phyloP scores from a whole-genome alignment of 2,797 vertebrate species.

The Mus spretus region DNA sequence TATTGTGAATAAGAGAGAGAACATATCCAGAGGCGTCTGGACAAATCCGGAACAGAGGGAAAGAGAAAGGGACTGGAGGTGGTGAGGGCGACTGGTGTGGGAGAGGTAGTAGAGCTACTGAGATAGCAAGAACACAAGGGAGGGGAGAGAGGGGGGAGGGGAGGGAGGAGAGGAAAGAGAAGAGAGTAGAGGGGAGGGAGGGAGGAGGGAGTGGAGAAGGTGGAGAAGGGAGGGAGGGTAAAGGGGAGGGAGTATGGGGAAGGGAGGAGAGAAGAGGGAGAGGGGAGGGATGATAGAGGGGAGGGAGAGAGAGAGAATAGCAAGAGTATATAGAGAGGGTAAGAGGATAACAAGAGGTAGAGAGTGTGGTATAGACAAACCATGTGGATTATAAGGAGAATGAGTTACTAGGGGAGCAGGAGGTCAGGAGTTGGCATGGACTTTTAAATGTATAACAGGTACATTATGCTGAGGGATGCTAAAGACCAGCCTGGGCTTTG shows the following conservation, averaged over 20 bases:
- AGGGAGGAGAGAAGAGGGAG: too few relatives aligned
- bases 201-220: too few relatives aligned
- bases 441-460: neutral
- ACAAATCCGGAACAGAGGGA: neutral
- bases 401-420: neutral
- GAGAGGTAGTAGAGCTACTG: too few relatives aligned
- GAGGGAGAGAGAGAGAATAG: too few relatives aligned
- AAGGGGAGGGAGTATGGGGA: too few relatives aligned
- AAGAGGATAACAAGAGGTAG: neutral
- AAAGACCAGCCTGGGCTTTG: neutral
- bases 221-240: too few relatives aligned
- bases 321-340: neutral
- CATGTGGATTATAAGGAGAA: neutral
- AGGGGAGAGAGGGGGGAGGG: too few relatives aligned
- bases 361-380: neutral
- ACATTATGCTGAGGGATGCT: neutral
- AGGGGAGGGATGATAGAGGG: accelerated
- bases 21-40: neutral
- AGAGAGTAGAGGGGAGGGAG: too few relatives aligned
- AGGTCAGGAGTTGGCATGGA: too few relatives aligned
- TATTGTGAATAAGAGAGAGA: neutral
- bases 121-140: neutral
- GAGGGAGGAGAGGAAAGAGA: too few relatives aligned
- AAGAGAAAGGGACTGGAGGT: neutral
- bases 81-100: neutral